Conservation (phyloP, 2,888 invertebrate genomes). For the Diogma glabrata region DNA sequence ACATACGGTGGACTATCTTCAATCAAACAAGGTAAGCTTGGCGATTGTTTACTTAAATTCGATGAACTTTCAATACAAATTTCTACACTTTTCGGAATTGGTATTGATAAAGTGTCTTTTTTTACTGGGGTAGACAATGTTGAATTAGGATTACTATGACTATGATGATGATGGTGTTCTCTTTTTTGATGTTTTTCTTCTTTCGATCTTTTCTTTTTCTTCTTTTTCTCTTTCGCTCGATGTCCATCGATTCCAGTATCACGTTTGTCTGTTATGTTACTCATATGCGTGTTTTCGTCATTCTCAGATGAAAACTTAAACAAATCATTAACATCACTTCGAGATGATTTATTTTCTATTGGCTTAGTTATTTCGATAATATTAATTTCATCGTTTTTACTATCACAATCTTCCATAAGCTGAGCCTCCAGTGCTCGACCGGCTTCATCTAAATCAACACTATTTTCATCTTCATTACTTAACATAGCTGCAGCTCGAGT, state of each 20-base stretch:
- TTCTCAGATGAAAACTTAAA: slow-evolving; percentile 47
- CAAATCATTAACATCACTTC: slow-evolving; percentile 33
- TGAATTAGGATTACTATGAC: slow-evolving; percentile 19
- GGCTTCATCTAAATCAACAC: slow-evolving; percentile 68
- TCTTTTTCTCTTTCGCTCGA: slow-evolving; percentile 63
- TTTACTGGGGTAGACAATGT: slow-evolving; percentile 20
- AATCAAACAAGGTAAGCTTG: slow-evolving; percentile 48
- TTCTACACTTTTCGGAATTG: slow-evolving; percentile 25
- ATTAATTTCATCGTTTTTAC: slow-evolving; percentile 34
- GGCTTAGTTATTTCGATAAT: slow-evolving; percentile 1
- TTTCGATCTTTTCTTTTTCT: slow-evolving; percentile 72
- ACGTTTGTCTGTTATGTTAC: slow-evolving; percentile 28
- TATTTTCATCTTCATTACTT: slow-evolving; percentile 58
- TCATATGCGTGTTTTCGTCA: slow-evolving; percentile 43
- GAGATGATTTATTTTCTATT: background rate
- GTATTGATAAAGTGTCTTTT: slow-evolving; percentile 12
- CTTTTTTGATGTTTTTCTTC: slow-evolving; percentile 61
- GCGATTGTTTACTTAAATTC: slow-evolving; percentile 40
- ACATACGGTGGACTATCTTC: slow-evolving; percentile 48
- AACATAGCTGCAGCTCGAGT: slow-evolving; percentile 31
- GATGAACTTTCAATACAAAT: slow-evolving; percentile 34
- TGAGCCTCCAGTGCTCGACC: slow-evolving; percentile 73
- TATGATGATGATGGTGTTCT: slow-evolving; percentile 50
- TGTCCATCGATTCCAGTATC: slow-evolving; percentile 31
- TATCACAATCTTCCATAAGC: slow-evolving; percentile 54